A percentile compares a stretch with the other conserved stretches of the same genome.
These are phyloP conservation scores for Lithophane ornitopus DNA, from an alignment of 2,888 invertebrate genomes.

Conservation along the genomic window DNA sequence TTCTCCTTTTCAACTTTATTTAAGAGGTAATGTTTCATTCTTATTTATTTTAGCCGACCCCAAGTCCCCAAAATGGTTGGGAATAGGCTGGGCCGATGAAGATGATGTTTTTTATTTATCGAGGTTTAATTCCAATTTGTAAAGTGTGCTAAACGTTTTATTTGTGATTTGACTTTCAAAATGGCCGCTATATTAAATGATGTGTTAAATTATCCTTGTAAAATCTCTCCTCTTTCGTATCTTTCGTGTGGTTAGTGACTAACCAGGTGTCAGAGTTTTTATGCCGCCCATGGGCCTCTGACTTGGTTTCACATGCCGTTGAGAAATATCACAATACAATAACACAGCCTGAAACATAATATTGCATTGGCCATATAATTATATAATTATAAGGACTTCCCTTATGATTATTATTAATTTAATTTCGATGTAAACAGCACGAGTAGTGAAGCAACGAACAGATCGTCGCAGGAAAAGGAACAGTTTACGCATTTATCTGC, in stretches of 20 bases:
- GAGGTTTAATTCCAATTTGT: neutral
- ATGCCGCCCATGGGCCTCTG: no score
- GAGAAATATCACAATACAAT: no score
- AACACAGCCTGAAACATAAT: neutral
- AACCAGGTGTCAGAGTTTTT: no score
- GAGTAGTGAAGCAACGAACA: conserved; percentile 87
- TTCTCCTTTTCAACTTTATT: conserved; percentile 97
- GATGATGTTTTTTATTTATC: neutral
- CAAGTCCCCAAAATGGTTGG: neutral
- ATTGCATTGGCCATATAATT: neutral
- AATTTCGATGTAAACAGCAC: conserved; percentile 80
- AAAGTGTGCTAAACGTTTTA: neutral
- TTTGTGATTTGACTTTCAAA: neutral
- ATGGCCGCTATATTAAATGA: neutral
- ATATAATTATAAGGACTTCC: no score
- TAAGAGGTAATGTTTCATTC: conserved; percentile 92
- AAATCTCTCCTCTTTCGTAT: neutral
- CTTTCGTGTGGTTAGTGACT: no score
- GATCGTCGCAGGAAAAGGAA: conserved; percentile 88
- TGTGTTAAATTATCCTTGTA: neutral
- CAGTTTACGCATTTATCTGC: conserved; percentile 92
- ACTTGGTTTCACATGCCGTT: no score
- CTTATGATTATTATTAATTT: neutral
- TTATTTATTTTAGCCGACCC: neutral
- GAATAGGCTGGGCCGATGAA: neutral